Conservation (phyloP, 1,140 invertebrate species). For the Euura lappo region DNA sequence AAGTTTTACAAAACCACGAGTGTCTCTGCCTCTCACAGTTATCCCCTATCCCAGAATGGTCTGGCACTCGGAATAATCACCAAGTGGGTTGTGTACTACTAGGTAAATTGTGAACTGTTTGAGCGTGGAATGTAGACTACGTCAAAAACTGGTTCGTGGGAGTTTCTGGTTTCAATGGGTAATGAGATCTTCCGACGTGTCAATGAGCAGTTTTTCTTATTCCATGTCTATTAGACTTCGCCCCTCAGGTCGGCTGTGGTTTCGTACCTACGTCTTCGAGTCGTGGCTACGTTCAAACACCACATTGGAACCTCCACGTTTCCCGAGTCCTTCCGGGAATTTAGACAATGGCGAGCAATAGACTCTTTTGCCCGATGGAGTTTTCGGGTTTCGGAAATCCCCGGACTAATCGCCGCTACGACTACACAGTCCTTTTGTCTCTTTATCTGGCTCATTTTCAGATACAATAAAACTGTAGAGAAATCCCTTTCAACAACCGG, state of each 20-base stretch:
- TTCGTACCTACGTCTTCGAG: neutral
- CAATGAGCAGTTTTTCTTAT: neutral
- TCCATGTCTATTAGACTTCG: neutral
- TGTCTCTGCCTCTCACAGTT: too few species aligned
- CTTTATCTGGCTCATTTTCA: too few species aligned
- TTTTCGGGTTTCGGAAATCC: neutral
- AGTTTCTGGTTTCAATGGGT: constrained; percentile 4
- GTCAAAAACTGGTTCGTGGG: constrained; percentile 6
- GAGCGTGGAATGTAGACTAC: neutral
- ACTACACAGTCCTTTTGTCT: too few species aligned
- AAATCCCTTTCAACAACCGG: too few species aligned
- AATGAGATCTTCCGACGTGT: neutral
- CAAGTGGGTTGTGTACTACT: neutral
- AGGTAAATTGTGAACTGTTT: neutral
- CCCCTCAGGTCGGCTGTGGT: neutral
- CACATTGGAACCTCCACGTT: neutral
- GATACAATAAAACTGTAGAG: too few species aligned
- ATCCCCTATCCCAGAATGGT: neutral
- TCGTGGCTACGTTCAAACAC: neutral
- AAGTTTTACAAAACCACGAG: too few species aligned
- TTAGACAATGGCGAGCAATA: neutral
- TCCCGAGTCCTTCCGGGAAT: neutral
- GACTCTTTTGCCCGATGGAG: neutral
- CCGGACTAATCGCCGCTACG: too few species aligned
- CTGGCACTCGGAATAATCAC: neutral